A percentile compares a stretch with the other conserved stretches of the same genome.
Conservation (phyloP, 2,113 vertebrate species). For the Chitala chitala region DNA sequence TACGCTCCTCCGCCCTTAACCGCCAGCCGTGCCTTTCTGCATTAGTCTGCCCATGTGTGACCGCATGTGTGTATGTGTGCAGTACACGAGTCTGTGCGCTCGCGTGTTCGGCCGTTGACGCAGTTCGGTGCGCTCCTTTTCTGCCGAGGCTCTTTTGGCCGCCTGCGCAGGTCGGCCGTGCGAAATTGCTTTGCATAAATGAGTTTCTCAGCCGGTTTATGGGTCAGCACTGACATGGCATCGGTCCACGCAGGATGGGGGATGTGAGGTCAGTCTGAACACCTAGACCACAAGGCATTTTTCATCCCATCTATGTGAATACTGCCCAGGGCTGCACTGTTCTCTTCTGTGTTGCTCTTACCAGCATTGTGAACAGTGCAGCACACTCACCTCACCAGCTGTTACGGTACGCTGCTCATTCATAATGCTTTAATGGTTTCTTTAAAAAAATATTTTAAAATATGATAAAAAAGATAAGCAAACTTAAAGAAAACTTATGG, state of each 20-base stretch:
- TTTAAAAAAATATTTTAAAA: background rate
- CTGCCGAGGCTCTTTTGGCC: background rate
- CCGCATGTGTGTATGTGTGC: background rate
- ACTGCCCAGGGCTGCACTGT: background rate
- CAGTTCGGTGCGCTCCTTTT: background rate
- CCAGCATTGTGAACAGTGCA: background rate
- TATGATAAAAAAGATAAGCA: background rate
- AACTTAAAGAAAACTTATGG: background rate
- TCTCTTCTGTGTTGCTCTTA: background rate
- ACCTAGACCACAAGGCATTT: background rate
- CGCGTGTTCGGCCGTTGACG: background rate
- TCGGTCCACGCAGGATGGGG: background rate
- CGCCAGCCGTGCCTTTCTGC: background rate
- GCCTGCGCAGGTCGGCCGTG: background rate
- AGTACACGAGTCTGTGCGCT: background rate
- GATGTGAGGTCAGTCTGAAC: background rate
- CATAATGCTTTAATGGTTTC: slow-evolving; percentile 12
- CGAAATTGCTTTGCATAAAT: no score
- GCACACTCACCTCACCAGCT: background rate
- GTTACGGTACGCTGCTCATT: background rate
- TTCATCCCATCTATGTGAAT: background rate
- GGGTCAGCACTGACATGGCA: slow-evolving; percentile 10
- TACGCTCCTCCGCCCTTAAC: background rate
- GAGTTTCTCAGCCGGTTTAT: slow-evolving; percentile 5
- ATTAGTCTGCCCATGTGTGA: background rate